phyloP scores from a whole-genome alignment of 2,888 invertebrate genomes.

The Coelinius sp. region DNA sequence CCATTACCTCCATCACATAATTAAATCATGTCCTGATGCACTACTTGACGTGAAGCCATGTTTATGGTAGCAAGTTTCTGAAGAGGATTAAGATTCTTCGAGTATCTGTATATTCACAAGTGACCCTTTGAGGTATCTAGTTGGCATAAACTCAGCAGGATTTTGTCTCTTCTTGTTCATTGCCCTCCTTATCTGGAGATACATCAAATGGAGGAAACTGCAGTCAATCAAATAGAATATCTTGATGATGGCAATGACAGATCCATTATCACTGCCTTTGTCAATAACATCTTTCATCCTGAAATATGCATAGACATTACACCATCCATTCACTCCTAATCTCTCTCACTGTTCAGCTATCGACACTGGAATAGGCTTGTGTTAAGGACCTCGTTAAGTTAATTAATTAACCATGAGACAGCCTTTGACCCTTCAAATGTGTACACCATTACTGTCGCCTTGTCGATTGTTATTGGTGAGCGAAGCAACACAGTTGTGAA shows the following conservation, averaged over 20 bases:
- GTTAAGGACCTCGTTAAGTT: constrained; percentile 58
- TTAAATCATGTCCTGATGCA: not conserved
- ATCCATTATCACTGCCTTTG: constrained; percentile 35
- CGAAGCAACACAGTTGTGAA: constrained; percentile 7
- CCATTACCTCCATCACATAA: constrained; percentile 2
- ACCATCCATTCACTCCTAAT: constrained; percentile 35
- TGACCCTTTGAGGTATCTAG: constrained; percentile 2
- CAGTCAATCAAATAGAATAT: too few relatives aligned
- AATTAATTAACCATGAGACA: constrained; percentile 58
- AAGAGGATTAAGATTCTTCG: not conserved
- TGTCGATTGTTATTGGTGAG: constrained; percentile 7
- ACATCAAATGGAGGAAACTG: too few relatives aligned
- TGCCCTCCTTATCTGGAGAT: too few relatives aligned
- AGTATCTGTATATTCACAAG: not conserved
- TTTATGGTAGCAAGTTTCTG: not conserved
- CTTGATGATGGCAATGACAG: not conserved
- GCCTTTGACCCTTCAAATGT: not conserved
- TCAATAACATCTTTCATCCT: constrained; percentile 25
- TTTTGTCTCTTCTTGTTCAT: not conserved
- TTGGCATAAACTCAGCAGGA: not conserved
- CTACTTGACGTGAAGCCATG: not conserved
- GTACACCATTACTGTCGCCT: constrained; percentile 9
- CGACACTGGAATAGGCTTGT: constrained; percentile 15
- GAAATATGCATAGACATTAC: not conserved
- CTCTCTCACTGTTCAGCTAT: constrained; percentile 31